Percentiles rank a stretch among this genome's conserved stretches.
These are phyloP conservation scores for Dermatemys mawii DNA, from an alignment of 2,113 vertebrate genomes.

Conservation along the genomic window DNA sequence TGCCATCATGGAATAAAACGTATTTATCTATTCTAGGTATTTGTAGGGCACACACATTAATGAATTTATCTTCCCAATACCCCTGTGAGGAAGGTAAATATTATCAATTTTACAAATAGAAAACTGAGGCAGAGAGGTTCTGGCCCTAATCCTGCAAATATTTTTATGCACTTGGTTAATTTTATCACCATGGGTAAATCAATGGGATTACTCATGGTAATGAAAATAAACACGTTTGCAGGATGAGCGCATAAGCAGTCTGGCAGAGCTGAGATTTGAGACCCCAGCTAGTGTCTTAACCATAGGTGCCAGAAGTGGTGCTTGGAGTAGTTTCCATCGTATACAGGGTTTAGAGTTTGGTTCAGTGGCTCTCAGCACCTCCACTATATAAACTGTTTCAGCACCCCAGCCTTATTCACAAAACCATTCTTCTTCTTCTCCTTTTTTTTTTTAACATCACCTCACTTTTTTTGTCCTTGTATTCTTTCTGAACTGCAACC, in stretches of 20 bases:
- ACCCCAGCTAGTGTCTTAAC: not conserved
- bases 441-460: not conserved
- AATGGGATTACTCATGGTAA: not conserved
- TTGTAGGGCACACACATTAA: too few relatives aligned
- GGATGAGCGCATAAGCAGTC: not conserved
- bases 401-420: too few relatives aligned
- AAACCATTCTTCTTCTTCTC: not conserved
- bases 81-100: too few relatives aligned
- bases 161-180: not conserved
- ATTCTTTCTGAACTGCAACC: not conserved
- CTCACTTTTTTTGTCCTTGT: not conserved
- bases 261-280: not conserved
- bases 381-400: too few relatives aligned
- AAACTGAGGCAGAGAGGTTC: not conserved
- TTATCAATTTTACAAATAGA: too few relatives aligned
- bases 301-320: not conserved
- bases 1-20: too few relatives aligned
- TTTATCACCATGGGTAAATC: not conserved
- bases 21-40: too few relatives aligned
- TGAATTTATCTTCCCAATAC: too few relatives aligned
- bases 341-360: too few relatives aligned
- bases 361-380: too few relatives aligned
- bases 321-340: too few relatives aligned
- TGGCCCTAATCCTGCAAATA: not conserved
- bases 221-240: not conserved